Evolutionary conservation across 2,797 vertebrate species (phyloP), one percentile per base, ranked within the genome.

Genomic region (Hephaestus fuliginosus): DNA sequence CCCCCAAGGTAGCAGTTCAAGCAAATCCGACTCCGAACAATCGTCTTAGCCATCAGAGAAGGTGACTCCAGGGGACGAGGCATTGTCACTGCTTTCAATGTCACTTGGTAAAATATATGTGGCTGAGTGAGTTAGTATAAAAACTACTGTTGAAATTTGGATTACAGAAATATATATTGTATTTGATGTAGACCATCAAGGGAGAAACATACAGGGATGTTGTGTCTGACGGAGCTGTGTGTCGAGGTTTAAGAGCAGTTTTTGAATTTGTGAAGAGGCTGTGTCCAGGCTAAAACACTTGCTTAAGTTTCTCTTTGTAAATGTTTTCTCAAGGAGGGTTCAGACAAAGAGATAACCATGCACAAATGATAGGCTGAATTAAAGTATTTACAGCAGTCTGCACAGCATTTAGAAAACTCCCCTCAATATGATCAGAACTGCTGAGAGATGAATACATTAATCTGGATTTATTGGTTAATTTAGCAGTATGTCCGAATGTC

Each of bases 381-480:
- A 87, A 78, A 83, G 62, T 70, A 87, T 90, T 91, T 84, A 84
- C 66, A 76, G 61, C 77, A 60, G 65, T 79, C 81, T 80, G 71
- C 67, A 55, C 64, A 57, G 53, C 70, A 80, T 86, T 88, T 82
- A 67, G 18, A 80, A 65, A 77, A 61, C 83, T 67, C 36, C 64
- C 87, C 76, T 87, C 84, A 82, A 80, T 88, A 64, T 71, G 74
- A 77, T 84, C 82, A 53, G 57, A 80, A 81, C 70, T 71, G 74
- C 84, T 75, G 83, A 77, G 80, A 82, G 82, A 85, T 81, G 75
- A 88, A 88, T 77, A 75, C 70, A 70, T 80, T 81, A 85, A 89
- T 89, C 74, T 49, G 75, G 71, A 88, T 89, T 89, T 86, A 88
- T 87, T 85, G 86, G 80, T 81, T 94, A 82, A 91, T 92, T 91